A percentile compares a stretch with the other conserved stretches of the same genome.
phyloP scores from a whole-genome alignment of 2,888 invertebrate genomes.

The Rhorus exstirpatorius region DNA sequence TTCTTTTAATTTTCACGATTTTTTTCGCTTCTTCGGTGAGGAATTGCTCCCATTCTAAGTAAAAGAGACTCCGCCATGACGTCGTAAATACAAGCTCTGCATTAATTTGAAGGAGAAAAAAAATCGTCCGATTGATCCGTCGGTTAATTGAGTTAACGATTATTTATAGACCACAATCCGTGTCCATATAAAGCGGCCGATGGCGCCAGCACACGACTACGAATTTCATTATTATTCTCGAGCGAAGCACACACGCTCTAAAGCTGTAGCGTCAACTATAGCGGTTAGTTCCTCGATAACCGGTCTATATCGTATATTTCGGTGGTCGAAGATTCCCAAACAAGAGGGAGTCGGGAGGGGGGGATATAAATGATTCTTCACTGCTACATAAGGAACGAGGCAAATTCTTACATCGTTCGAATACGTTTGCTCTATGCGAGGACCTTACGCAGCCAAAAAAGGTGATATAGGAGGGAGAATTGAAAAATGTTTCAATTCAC shows the following conservation, averaged over 20 bases:
- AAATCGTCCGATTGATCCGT: too few species aligned
- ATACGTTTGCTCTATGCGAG: not conserved
- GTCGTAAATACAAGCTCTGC: too few species aligned
- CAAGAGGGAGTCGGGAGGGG: not conserved
- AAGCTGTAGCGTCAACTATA: not conserved
- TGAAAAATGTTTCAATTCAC: too few species aligned
- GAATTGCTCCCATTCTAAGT: too few species aligned
- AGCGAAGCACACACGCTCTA: not conserved
- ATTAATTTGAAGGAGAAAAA: too few species aligned
- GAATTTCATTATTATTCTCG: not conserved
- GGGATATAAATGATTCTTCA: not conserved
- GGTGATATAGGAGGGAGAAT: not conserved
- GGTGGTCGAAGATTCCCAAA: not conserved
- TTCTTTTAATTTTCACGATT: too few species aligned
- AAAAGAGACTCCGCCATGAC: too few species aligned
- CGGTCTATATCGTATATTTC: constrained; percentile 3
- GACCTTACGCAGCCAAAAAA: not conserved
- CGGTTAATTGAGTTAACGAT: too few species aligned
- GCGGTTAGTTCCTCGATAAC: not conserved
- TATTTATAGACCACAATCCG: too few species aligned
- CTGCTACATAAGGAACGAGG: not conserved
- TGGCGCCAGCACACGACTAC: too few species aligned
- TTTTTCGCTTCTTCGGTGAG: too few species aligned
- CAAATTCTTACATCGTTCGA: not conserved
- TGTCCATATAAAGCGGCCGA: too few species aligned